phyloP scores from a whole-genome alignment of 2,797 vertebrate genomes.

The Synaphobranchus kaupii region DNA sequence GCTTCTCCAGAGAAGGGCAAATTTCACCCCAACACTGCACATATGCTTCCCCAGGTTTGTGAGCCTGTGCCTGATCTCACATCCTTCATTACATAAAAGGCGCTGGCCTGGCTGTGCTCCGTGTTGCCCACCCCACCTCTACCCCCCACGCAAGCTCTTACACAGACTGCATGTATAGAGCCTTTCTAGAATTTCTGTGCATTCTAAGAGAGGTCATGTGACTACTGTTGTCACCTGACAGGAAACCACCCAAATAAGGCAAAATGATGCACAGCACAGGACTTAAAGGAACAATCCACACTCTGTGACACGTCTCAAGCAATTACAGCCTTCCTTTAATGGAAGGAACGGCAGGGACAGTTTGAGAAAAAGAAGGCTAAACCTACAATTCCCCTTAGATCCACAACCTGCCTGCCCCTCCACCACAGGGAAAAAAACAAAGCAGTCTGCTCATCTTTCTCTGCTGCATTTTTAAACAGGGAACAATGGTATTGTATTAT shows the following conservation, averaged over 20 bases:
- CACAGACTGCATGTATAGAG: slow-evolving; percentile 52
- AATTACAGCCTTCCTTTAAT: slow-evolving; percentile 49
- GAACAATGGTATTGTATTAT: not conserved
- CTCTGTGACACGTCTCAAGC: slow-evolving; percentile 47
- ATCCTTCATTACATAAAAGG: slow-evolving; percentile 67
- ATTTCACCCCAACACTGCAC: slow-evolving; percentile 46
- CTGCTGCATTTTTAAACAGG: not conserved
- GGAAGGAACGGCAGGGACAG: slow-evolving; percentile 54
- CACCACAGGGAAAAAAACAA: slow-evolving; percentile 1
- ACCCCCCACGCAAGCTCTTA: slow-evolving; percentile 15
- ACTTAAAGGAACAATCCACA: slow-evolving; percentile 72
- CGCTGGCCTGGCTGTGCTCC: slow-evolving; percentile 50
- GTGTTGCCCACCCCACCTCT: slow-evolving; percentile 33
- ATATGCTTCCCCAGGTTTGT: slow-evolving; percentile 43
- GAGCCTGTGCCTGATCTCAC: slow-evolving; percentile 59
- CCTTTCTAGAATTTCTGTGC: slow-evolving; percentile 75
- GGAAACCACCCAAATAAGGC: slow-evolving; percentile 76
- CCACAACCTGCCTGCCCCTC: slow-evolving; percentile 30
- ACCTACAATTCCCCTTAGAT: slow-evolving; percentile 46
- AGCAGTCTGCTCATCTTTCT: not conserved
- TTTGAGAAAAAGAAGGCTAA: slow-evolving; percentile 53
- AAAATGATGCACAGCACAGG: slow-evolving; percentile 67
- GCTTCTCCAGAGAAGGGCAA: slow-evolving; percentile 46
- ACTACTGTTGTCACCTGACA: slow-evolving; percentile 75
- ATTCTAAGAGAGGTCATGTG: slow-evolving; percentile 70